Base-by-base conservation (phyloP, 2,797 vertebrate species). In the Euphonia xanthogaster region DNA sequence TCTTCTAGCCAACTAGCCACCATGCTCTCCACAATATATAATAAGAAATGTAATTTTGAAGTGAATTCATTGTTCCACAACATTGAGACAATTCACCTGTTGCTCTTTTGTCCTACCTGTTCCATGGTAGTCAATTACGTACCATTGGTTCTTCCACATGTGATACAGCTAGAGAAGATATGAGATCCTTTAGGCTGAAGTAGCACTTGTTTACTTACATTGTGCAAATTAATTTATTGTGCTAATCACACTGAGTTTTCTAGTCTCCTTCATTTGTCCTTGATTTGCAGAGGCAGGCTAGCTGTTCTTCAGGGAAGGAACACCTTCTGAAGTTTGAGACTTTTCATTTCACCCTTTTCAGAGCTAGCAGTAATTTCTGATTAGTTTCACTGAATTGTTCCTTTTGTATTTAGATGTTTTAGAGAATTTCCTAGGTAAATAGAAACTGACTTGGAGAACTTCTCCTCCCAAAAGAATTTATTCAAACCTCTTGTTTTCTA, bases 101-200 rank as follows among this genome's bases (percentile, higher is more conserved):
- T 48, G 40, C 14, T 35, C 33, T 21, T 81, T 74, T 40, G 67
- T 67, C 37, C 40, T 42, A 12, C 25, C 22, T 67, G 12, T 74
- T 74, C 8, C 1, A 0, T 47, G 31, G 25, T 23, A 61, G 12
- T 47, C 0, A 0, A 27, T 74, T 67, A 12, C 25, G 9, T 47
- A 35, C 8, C 25, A 66, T 61, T 61, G 33, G 12, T 81, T 74
- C 70, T 74, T 81, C 47, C 27, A 40, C 8, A 6, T 53, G 35
- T 40, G 47, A 24, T 60, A n/a, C 14, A 40, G 19, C 25, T 42
- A 28, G 22, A 35, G 33, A 67, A 61, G 54, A 54, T 47, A 27
- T 0, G 4, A 67, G 19, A 53, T 12, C 18, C 15, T 60, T 67
- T 23, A 35, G 33, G 18, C 40, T 74, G 6, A 40, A 60, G 40